These are phyloP conservation scores for Protaetia brevitarsis DNA, from an alignment of 1,140 invertebrate genomes.

Conservation along the genomic window DNA sequence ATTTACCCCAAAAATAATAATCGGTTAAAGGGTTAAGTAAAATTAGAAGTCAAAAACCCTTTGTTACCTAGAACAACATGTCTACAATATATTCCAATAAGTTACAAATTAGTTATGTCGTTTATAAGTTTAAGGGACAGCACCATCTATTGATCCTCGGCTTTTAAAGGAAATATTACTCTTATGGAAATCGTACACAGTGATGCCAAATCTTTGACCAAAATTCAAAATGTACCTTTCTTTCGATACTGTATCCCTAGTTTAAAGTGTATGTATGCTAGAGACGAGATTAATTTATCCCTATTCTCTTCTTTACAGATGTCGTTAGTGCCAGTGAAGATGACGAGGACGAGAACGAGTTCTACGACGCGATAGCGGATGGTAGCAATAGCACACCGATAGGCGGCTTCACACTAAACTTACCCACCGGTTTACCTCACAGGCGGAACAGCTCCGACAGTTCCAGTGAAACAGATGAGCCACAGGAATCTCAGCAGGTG, in stretches of 20 bases:
- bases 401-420: conserved; percentile 63
- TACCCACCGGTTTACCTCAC: conserved; percentile 51
- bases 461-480: conserved; percentile 50
- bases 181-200: too few relatives aligned
- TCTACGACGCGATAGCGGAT: conserved; percentile 86
- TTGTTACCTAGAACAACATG: too few relatives aligned
- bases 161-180: too few relatives aligned
- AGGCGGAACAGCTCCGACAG: conserved; percentile 50
- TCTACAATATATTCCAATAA: too few relatives aligned
- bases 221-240: background rate
- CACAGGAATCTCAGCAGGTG: conserved; percentile 45
- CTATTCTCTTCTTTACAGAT: conserved; percentile 37
- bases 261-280: background rate
- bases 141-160: too few relatives aligned
- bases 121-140: too few relatives aligned
- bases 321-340: conserved; percentile 57
- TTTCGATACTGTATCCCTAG: background rate
- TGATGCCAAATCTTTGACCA: too few relatives aligned
- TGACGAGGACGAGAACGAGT: conserved; percentile 90
- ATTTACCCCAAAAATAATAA: too few relatives aligned
- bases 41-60: too few relatives aligned
- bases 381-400: conserved; percentile 43
- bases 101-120: too few relatives aligned
- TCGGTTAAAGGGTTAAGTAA: too few relatives aligned
- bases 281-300: background rate